A percentile compares a stretch with the other conserved stretches of the same genome.
Evolutionary conservation across 2,888 invertebrate genomes (phyloP).

Genomic region (Calephelis perditalis): DNA sequence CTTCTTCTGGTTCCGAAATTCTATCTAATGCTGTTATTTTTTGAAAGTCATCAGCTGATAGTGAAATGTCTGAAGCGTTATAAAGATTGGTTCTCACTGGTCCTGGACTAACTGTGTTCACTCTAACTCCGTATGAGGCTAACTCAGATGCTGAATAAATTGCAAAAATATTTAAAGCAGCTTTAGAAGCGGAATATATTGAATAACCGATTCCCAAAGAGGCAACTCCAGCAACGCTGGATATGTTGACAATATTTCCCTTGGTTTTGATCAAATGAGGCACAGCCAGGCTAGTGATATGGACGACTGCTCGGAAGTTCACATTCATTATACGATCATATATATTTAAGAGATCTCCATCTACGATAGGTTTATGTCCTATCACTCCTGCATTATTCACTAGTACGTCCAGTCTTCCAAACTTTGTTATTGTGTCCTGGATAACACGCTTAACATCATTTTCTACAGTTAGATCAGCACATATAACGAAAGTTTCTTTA

Average conservation of each 20-base stretch:
- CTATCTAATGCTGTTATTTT: slow-evolving; percentile 34
- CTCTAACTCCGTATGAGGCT: slow-evolving; percentile 76
- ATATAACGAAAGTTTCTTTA: background rate
- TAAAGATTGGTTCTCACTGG: slow-evolving; percentile 72
- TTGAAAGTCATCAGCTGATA: slow-evolving; percentile 31
- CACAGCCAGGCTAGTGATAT: slow-evolving; percentile 38
- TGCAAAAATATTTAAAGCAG: slow-evolving; percentile 86
- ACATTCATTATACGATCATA: slow-evolving; percentile 41
- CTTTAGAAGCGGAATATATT: slow-evolving; percentile 83
- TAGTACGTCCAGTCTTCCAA: background rate
- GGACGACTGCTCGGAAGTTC: slow-evolving; percentile 39
- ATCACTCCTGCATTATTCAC: background rate
- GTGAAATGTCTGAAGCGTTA: slow-evolving; percentile 36
- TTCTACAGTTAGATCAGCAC: background rate
- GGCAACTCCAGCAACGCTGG: slow-evolving; percentile 34
- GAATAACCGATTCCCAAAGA: slow-evolving; percentile 15
- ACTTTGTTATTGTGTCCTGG: background rate
- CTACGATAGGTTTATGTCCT: background rate
- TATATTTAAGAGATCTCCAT: background rate
- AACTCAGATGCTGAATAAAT: slow-evolving; percentile 82
- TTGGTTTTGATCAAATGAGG: slow-evolving; percentile 39
- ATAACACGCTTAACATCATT: background rate
- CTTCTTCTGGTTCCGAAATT: slow-evolving; percentile 35
- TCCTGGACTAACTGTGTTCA: slow-evolving; percentile 85
- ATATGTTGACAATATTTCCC: slow-evolving; percentile 45